Evolutionary conservation across 2,113 vertebrate genomes (phyloP), one percentile per base, ranked within the genome.

Genomic region (Tyrannus savana): DNA sequence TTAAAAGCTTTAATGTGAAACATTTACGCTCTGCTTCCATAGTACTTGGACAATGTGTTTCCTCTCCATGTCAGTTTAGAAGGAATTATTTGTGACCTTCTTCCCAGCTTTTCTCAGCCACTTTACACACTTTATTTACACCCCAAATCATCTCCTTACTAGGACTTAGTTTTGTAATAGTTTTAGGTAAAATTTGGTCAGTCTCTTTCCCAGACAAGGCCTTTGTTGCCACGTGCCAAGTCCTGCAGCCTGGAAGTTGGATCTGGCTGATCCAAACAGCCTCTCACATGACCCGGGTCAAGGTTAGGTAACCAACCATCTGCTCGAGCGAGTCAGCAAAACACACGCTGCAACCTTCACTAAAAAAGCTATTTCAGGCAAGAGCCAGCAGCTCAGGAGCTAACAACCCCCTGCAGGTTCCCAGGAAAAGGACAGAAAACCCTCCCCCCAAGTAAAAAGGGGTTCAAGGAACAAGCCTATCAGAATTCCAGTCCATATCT

Each of bases 221-320:
- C 64, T 63, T 7, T 37, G 35, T 9, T 1, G 9, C 21, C 0
- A 0, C 19, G 1, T 8, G 53, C 67, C 78, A 47, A 77, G 59
- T 7, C 42, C 33, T 62, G 59, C 60, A 62, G 90, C 42, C 72
- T 44, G 5, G 0, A 21, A 44, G 46, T 2, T 46, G 62, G 50
- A 44, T 28, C 25, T 46, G 58, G 67, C 52, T 42, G 80, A 73
- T 24, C 15, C 49, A 27, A 66, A 63, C 1, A 60, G 67, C 7
- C 39, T 53, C 86, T 76, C 71, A 39, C 42, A 5, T 50, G 84
- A 68, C 79, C 86, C 35, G 3, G 87, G 50, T 49, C 42, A 81
- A 23, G 81, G 84, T 75, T 44, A 75, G 94, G 85, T 90, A 87
- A 82, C 55, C 49, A 93, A 58, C 71, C 59, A 73, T 75, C 62